Percentiles rank a stretch among this genome's conserved stretches.
Conservation (phyloP, 2,888 invertebrate species). For the Boloria euphrosyne region DNA sequence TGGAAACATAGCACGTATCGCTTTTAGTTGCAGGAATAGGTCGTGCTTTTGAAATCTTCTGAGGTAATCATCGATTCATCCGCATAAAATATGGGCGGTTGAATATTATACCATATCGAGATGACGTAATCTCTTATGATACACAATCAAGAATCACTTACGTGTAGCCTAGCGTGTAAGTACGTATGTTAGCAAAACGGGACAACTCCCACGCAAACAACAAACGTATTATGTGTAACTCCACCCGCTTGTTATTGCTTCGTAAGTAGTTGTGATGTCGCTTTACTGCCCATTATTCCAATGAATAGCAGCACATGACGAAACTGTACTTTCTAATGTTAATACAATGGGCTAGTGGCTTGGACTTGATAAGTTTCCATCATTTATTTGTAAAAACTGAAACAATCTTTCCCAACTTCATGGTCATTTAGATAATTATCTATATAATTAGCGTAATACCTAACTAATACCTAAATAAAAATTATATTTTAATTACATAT, state of each 20-base stretch:
- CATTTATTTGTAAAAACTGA: slow-evolving; percentile 1
- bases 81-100: slow-evolving; percentile 4
- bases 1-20: background rate
- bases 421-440: background rate
- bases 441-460: background rate
- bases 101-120: slow-evolving; percentile 18
- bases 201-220: slow-evolving; percentile 60
- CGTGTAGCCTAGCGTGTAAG: slow-evolving; percentile 21
- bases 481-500: background rate
- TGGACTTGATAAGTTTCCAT: slow-evolving; percentile 17
- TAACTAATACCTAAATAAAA: background rate
- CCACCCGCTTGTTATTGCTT: slow-evolving; percentile 55
- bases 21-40: background rate
- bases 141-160: slow-evolving; percentile 40
- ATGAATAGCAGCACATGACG: slow-evolving; percentile 66
- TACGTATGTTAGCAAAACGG: slow-evolving; percentile 47
- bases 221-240: slow-evolving; percentile 35
- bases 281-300: slow-evolving; percentile 59
- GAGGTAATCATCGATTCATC: background rate
- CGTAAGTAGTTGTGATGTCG: slow-evolving; percentile 54
- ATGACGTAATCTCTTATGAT: slow-evolving; percentile 39
- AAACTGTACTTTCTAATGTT: slow-evolving; percentile 73
- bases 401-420: background rate
- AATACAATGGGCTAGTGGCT: slow-evolving; percentile 50
- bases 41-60: background rate